Base-by-base conservation (phyloP, 2,113 vertebrate genomes). In the Mugil cephalus region DNA sequence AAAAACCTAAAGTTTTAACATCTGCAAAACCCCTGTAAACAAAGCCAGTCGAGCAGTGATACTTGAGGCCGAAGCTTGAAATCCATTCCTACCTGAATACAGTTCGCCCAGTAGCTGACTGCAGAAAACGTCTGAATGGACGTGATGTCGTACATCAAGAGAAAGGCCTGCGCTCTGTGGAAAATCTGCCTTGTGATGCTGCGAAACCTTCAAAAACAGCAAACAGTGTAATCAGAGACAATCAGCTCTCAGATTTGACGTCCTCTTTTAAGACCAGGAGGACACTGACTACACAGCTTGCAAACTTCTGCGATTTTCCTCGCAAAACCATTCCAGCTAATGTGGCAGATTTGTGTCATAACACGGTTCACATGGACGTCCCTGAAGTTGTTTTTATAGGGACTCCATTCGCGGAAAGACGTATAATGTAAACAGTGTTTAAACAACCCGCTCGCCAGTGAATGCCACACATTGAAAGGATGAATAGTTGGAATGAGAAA, bases 121-220 rank as follows among this genome's bases (percentile, higher is more conserved):
- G 94, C 89, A 0, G 51, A 65, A 52, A 98, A 99, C 74, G 94
- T 98, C 1, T 81, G 40, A 24, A 67, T 62, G 1, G 92, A 96
- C 1, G 96, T 95, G 88, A 98, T 51, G 14, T 99, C 98, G 1
- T 99, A 99, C 97, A 99, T 97, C 82, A 99, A 83, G 59, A 98
- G 92, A 30, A 97, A 91, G 0, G 95, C 97, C 0, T 98, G 95
- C 0, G 97, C 97, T 92, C 93, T 98, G 36, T 95, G 92, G 77
- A 98, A 96, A 36, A 96, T 85, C 89, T 98, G 96, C 43, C 82
- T 93, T 0, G 96, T 96, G 82, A 99, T 8, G 79, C 97, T 98
- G 90, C 77, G 96, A 93, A 96, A 99, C 93, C 97, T 99, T 61
- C 50, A 12, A 18, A 36, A 10, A 66, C 4, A 65, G 21, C 8